These are phyloP conservation scores for Hemithea aestivaria DNA, from an alignment of 2,888 invertebrate genomes.

Conservation along the genomic window DNA sequence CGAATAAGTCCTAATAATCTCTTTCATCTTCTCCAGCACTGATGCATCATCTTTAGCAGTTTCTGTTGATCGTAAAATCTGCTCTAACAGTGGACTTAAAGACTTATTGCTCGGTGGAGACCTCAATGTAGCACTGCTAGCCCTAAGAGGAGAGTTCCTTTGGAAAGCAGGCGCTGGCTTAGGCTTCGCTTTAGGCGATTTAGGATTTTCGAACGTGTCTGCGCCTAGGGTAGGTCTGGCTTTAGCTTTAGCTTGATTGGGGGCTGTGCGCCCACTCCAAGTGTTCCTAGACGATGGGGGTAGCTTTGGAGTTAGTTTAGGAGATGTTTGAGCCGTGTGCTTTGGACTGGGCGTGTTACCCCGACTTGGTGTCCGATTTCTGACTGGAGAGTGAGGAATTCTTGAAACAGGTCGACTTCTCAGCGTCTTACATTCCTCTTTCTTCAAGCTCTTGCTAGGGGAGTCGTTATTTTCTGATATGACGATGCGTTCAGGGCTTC, in stretches of 20 bases:
- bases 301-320: conserved; percentile 60
- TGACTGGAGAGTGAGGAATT: conserved; percentile 69
- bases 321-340: conserved; percentile 64
- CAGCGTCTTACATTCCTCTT: conserved; percentile 53
- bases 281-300: conserved; percentile 81
- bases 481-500: conserved; percentile 66
- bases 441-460: conserved; percentile 63
- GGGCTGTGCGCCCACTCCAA: conserved; percentile 84
- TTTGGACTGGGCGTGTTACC: conserved; percentile 71
- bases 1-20: conserved; percentile 73
- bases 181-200: conserved; percentile 79
- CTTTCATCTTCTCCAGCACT: conserved; percentile 87
- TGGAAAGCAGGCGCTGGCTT: conserved; percentile 70
- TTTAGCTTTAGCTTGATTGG: conserved; percentile 58
- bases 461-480: conserved; percentile 61
- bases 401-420: conserved; percentile 67
- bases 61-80: conserved; percentile 85
- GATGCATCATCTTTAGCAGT: conserved; percentile 85
- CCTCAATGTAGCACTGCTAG: conserved; percentile 66
- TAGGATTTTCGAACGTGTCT: conserved; percentile 75
- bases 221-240: conserved; percentile 60
- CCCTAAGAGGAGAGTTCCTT: conserved; percentile 71
- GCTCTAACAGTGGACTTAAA: conserved; percentile 83
- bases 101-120: conserved; percentile 81
- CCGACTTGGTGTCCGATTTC: conserved; percentile 54